Conservation (phyloP, 1,140 invertebrate genomes). For the Acromyrmex echinatior region DNA sequence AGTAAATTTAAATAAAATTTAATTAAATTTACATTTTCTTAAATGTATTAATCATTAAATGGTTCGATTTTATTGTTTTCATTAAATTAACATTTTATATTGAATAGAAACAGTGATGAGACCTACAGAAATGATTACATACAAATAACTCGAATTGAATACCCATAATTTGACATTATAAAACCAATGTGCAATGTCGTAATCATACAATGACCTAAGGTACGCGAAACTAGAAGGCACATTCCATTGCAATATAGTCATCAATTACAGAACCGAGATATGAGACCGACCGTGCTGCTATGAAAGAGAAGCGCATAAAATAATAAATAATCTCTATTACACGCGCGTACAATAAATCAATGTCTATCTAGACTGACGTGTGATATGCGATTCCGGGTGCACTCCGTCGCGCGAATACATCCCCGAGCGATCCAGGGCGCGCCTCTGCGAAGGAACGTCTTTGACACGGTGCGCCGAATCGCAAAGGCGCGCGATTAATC, state of each 20-base stretch:
- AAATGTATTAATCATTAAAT: too few species aligned
- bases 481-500: constrained; percentile 65
- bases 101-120: too few species aligned
- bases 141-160: too few species aligned
- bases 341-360: constrained; percentile 47
- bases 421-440: constrained; percentile 9
- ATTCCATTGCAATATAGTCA: constrained; percentile 45
- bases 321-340: constrained; percentile 55
- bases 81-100: too few species aligned
- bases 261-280: constrained; percentile 23
- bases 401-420: constrained; percentile 1
- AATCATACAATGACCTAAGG: not conserved
- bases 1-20: too few species aligned
- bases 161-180: too few species aligned
- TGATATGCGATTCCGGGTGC: constrained; percentile 36
- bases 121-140: too few species aligned
- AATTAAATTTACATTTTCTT: too few species aligned
- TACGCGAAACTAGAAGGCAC: constrained; percentile 21
- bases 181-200: too few species aligned
- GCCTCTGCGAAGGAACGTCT: constrained; percentile 17
- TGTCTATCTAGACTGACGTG: constrained; percentile 33
- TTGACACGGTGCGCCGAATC: constrained; percentile 49
- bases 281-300: not conserved
- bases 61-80: too few species aligned
- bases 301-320: constrained; percentile 16